Evolutionary conservation across 2,888 invertebrate species (phyloP), one percentile per base, ranked within the genome.

Genomic region (Eucera pruinosa): DNA sequence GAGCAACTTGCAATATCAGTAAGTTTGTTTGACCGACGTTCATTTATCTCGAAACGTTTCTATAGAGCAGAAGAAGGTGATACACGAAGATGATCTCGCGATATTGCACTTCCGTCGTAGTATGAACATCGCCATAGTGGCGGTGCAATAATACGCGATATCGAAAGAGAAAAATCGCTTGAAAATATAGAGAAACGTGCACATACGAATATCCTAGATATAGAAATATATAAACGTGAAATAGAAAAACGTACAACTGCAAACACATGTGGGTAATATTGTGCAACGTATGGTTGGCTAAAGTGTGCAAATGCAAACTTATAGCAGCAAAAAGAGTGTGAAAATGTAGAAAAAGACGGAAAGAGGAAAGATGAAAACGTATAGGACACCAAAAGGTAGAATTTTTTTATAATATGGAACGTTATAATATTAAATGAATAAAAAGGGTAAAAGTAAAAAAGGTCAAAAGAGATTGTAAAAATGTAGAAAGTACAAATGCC

Each of bases 31-130:
- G 20, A 45, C 20, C 6, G 20, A 7, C 6, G 4, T 30, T 45
- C 7, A 11, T 45, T 48, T 48, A 25, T 48, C 48, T 11, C 48
- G 25, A 48, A 25, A 48, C 25, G 23, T 13, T 48, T 48, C 25
- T 15, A 13, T 15, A 15, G 5, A 48, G 7, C 43, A 6, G n/a
- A 25, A 5, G 25, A n/a, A n/a, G n/a, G n/a, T n/a, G n/a, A n/a
- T n/a, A n/a, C n/a, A n/a, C n/a, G n/a, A 48, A 48, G 48, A 48
- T 48, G 23, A 48, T 48, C 23, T 25, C 15, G 48, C 25, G 25
- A 25, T 48, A 48, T 48, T 48, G 25, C 45, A 6, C 45, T 45
- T 45, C 45, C 13, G 39, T 0, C 39, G 11, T 25, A 25, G 48
- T 48, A 48, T 15, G 23, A 48, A 25, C 25, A 23, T 4, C 47